A percentile compares a stretch with the other conserved stretches of the same genome.
Evolutionary conservation across 2,888 invertebrate species (phyloP).

Genomic region (Lucinisca nassula): DNA sequence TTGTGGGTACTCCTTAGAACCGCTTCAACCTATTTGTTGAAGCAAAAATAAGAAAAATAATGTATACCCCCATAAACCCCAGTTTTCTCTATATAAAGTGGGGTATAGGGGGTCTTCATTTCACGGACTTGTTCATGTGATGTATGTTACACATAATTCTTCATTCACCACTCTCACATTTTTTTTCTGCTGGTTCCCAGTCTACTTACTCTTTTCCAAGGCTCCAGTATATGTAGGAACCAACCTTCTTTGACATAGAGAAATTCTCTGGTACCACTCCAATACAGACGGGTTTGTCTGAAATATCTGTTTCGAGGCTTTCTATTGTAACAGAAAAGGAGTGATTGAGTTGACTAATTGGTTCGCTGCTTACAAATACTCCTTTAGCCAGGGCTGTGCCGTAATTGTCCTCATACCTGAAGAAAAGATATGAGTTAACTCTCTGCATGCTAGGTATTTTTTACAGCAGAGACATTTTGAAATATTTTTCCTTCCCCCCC

Average conservation of each 20-base stretch:
- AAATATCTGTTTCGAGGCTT: background rate
- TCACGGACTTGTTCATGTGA: no score
- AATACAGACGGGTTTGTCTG: background rate
- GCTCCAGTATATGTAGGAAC: background rate
- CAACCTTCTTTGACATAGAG: background rate
- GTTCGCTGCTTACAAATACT: background rate
- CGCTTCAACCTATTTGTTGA: no score
- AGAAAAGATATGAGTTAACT: background rate
- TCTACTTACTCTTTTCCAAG: background rate
- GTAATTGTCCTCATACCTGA: slow-evolving; percentile 10
- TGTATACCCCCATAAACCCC: no score
- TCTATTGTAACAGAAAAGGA: slow-evolving; percentile 8
- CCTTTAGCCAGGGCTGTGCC: background rate
- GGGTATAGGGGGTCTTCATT: no score
- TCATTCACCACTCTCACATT: no score
- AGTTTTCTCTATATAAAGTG: no score
- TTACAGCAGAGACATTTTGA: no score
- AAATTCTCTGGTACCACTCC: background rate
- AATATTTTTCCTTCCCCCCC: no score
- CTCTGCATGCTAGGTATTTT: background rate
- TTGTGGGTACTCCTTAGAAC: no score
- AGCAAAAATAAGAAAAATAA: no score
- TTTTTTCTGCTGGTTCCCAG: no score
- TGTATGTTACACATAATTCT: no score
- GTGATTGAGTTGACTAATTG: background rate